Evolutionary conservation across 1,140 invertebrate genomes (phyloP), one percentile per base, ranked within the genome.

Genomic region (Metopolophium dirhodum): DNA sequence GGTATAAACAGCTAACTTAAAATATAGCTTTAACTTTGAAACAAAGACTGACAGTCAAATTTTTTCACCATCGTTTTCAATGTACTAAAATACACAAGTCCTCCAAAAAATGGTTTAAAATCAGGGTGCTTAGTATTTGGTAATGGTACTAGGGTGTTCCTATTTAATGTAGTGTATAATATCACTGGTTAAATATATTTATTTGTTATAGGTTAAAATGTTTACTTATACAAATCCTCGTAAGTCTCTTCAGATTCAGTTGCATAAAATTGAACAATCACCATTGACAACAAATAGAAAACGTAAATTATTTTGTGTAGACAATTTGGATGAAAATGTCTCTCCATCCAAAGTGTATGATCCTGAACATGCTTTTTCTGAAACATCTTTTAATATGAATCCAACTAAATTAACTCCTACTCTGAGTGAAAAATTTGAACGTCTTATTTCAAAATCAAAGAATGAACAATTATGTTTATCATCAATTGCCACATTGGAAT

Each of bases 371-470:
- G 23, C 68, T 83, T 51, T 49, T 41, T 37, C 49, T 41, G 82
- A 93, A 86, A 93, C 20, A 30, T 51, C 91, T 57, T 83, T 57
- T 41, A 57, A 45, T n/a, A 54, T 41, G 23, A 93, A 93, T 86
- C 35, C 57, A 22, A 93, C 82, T 86, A 26, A 93, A 86, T 85
- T 93, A 54, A 93, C 82, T 86, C 91, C 91, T 37, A 85, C 91
- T 30, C 30, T 86, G 23, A 93, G 82, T 93, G 91, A 93, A 41
- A 54, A 93, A 86, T 93, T 93, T 93, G 35, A 93, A 93, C 45
- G n/a, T 20, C 82, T 93, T 37, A 93, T 86, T 82, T 85, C 91
- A 4, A 83, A 93, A 26, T 35, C 91, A 93, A 86, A 93, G 18
- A 57, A 83, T 51, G 82, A 51, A 14, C 18, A 51, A 37, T 37